Base-by-base conservation (phyloP, 2,888 invertebrate genomes). In the Amblyjoppa proteus region DNA sequence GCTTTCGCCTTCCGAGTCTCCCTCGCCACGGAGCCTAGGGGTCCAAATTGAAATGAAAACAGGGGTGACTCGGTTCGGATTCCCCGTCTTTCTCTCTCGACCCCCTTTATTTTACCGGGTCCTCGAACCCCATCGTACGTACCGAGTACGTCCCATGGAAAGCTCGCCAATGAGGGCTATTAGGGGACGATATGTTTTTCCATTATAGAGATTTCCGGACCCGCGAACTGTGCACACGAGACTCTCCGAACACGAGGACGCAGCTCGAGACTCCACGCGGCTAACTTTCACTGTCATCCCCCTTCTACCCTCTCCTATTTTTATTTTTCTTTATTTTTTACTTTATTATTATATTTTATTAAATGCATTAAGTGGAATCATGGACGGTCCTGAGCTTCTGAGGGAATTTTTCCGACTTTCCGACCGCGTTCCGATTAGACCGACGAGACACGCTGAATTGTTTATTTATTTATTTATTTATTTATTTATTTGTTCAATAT, bases 11-110 rank as follows among this genome's bases (percentile, higher is more conserved):
- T 73, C 58, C 74, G 75, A 49, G 51, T 71, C 80, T 69, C 86
- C 83, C 83, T 86, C 61, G 64, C 86, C 86, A 81, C 86, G 74
- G 85, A 81, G 88, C 86, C 75, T 87, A 91, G 92, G 94, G 93
- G 90, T 92, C 90, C 91, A 93, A 93, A 93, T 94, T 93, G 93
- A 93, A 94, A 94, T 93, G 92, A 94, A 94, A 94, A 94, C 93
- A 94, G 92, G 87, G 87, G 88, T 84, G 81, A 82, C 80, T 64
- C 81, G 51, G 61, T 74, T 79, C 61, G 81, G 87, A 89, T 88
- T 64, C 16, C 64, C 31, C 25, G 73, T 69, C 78, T 74, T 20
- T 68, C 68, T 75, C 49, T 56, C 58, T 75, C 79, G 20, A 53
- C 56, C 53, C 77, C 66, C 49, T 13, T 71, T 49, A n/a, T n/a